A percentile compares a stretch with the other conserved stretches of the same genome.
Conservation (phyloP, 2,797 vertebrate genomes). For the Monodelphis domestica region DNA sequence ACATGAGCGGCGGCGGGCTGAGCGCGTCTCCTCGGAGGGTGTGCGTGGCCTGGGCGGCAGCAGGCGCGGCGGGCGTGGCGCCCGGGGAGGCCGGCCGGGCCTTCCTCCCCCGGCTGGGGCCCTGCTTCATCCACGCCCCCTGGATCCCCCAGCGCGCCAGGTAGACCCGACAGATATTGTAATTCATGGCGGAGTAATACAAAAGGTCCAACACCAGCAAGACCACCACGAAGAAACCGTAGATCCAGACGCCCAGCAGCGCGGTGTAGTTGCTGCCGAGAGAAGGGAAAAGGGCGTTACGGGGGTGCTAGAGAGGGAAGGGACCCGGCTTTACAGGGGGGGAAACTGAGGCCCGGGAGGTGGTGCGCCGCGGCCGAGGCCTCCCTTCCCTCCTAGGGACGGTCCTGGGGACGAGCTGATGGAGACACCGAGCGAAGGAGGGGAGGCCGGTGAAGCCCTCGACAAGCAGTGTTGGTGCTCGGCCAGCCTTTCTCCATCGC, state of each 20-base stretch:
- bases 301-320: background rate
- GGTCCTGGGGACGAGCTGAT: too few species aligned
- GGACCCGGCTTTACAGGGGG: too few species aligned
- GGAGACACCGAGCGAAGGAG: too few species aligned
- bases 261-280: constrained; percentile 95
- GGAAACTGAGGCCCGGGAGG: too few species aligned
- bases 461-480: too few species aligned
- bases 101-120: constrained; percentile 91
- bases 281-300: constrained; percentile 51
- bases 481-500: too few species aligned
- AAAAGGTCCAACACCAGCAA: constrained; percentile 96
- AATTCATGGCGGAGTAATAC: constrained; percentile 99
- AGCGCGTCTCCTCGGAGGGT: constrained; percentile 90
- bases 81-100: constrained; percentile 80
- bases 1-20: constrained; percentile 91
- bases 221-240: constrained; percentile 96
- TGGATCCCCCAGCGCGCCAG: constrained; percentile 96
- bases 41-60: constrained; percentile 85
- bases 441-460: too few species aligned
- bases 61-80: constrained; percentile 72
- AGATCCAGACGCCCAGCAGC: constrained; percentile 98
- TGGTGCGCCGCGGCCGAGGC: too few species aligned
- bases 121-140: constrained; percentile 95
- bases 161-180: constrained; percentile 95
- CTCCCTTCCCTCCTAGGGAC: background rate